Conservation (phyloP, 2,113 vertebrate species). For the Limnothrissa miodon region DNA sequence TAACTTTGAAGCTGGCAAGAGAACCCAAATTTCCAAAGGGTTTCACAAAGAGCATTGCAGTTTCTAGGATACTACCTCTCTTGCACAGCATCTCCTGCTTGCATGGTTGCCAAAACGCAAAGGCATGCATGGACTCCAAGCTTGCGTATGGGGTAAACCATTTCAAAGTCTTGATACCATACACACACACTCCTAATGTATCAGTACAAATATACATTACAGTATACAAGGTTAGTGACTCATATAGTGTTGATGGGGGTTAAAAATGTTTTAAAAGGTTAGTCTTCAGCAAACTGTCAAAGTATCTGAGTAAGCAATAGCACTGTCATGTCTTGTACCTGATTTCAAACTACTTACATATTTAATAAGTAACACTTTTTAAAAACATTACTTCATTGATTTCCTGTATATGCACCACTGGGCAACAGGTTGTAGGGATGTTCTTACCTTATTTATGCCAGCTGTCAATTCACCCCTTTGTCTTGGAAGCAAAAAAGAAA, state of each 20-base stretch:
- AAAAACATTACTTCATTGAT: background rate
- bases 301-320: background rate
- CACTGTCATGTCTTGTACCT: no score
- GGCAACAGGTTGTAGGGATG: background rate
- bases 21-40: background rate
- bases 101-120: background rate
- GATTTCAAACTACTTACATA: background rate
- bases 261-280: background rate
- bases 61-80: background rate
- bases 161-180: background rate
- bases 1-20: background rate
- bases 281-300: background rate
- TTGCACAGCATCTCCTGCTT: background rate
- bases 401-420: background rate
- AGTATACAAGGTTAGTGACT: background rate
- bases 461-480: background rate
- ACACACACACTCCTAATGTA: no score
- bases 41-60: background rate
- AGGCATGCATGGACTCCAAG: background rate
- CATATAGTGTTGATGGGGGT: background rate
- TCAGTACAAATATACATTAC: no score
- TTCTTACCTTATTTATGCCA: slow-evolving; percentile 7
- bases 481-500: background rate
- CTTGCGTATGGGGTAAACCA: background rate
- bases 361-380: background rate